Evolutionary conservation across 2,113 vertebrate genomes (phyloP).

Genomic region (Philantomba maxwellii): DNA sequence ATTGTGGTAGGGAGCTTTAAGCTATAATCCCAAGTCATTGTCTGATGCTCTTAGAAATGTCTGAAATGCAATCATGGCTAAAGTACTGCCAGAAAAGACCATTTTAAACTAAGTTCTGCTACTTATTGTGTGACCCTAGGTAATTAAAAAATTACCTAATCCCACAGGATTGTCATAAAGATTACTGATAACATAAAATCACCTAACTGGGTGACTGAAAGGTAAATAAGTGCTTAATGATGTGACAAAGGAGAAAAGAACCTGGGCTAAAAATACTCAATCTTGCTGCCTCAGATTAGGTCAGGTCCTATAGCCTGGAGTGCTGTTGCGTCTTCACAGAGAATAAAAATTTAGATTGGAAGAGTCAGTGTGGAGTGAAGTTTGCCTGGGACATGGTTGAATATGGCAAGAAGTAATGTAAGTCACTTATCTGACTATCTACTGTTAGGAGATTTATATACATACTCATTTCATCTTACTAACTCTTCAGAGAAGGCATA

Average conservation of each 20-base stretch:
- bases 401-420: not conserved
- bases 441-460: not conserved
- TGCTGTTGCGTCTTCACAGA: not conserved
- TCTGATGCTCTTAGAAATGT: not conserved
- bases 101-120: conserved; percentile 34
- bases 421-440: not conserved
- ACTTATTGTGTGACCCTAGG: not conserved
- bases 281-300: not conserved
- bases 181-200: not conserved
- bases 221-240: not conserved
- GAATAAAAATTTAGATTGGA: conserved; percentile 15
- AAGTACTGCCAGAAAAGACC: not conserved
- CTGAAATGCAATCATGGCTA: not conserved
- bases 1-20: not conserved
- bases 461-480: not conserved
- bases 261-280: not conserved
- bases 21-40: not conserved
- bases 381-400: not conserved
- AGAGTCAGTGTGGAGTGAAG: not conserved
- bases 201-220: not conserved
- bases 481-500: not conserved
- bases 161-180: not conserved
- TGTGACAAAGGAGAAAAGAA: not conserved
- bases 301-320: not conserved
- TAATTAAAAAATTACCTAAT: conserved; percentile 22